Conservation (phyloP, 2,888 invertebrate species). For the Neoascia interrupta region DNA sequence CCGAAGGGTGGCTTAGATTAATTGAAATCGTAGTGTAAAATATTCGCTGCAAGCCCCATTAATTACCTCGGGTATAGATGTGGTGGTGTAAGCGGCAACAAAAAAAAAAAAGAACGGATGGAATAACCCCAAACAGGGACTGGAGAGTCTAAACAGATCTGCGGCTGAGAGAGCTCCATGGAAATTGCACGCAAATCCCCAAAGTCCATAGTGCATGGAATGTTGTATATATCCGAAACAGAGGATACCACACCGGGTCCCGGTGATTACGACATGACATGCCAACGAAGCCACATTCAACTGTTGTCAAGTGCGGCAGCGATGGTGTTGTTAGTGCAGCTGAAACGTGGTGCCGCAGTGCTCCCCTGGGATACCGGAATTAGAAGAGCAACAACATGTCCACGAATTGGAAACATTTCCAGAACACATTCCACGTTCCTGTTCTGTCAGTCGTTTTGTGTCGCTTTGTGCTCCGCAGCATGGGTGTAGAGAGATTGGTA, state of each 20-base stretch:
- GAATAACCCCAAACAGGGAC: slow-evolving; percentile 3
- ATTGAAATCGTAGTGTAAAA: slow-evolving; percentile 59
- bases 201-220: slow-evolving; percentile 37
- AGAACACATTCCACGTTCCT: slow-evolving; percentile 54
- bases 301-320: slow-evolving; percentile 54
- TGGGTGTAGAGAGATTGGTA: too few species aligned
- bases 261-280: slow-evolving; percentile 65
- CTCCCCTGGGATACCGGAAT: slow-evolving; percentile 57
- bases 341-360: slow-evolving; percentile 36
- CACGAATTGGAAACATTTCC: slow-evolving; percentile 67
- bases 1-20: slow-evolving; percentile 24
- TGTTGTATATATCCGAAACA: slow-evolving; percentile 61
- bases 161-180: slow-evolving; percentile 33
- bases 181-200: slow-evolving; percentile 36
- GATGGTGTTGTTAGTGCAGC: slow-evolving; percentile 29
- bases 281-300: slow-evolving; percentile 64
- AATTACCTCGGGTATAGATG: slow-evolving; percentile 45
- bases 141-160: slow-evolving; percentile 44
- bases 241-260: slow-evolving; percentile 58
- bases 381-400: slow-evolving; percentile 63
- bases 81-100: slow-evolving; percentile 32
- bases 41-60: slow-evolving; percentile 38
- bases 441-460: slow-evolving; percentile 9
- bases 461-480: too few species aligned
- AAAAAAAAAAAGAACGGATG: slow-evolving; percentile 3